Conservation (phyloP, 53 echinoderm and acorn worm species). For the Henricia sp. region DNA sequence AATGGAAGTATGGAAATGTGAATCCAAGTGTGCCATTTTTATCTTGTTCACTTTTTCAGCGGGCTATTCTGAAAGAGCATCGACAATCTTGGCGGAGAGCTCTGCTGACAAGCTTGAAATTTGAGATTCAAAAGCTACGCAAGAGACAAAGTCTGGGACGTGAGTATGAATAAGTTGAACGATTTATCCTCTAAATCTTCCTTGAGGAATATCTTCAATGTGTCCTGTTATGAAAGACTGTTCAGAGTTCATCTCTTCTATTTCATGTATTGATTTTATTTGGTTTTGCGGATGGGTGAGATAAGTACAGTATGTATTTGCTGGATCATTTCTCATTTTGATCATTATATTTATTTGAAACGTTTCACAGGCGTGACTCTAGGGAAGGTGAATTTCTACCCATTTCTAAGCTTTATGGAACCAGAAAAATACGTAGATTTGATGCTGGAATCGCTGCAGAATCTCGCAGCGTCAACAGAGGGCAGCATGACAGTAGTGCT, state of each 20-base stretch:
- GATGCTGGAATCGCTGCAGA: constrained; percentile 76
- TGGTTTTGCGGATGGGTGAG: not conserved
- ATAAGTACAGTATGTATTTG: not conserved
- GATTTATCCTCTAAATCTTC: too few species aligned
- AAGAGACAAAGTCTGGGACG: constrained; percentile 10
- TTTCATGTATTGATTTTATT: too few species aligned
- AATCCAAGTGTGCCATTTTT: not conserved
- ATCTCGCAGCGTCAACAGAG: constrained; percentile 79
- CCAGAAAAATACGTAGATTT: constrained; percentile 78
- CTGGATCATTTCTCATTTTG: too few species aligned
- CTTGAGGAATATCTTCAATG: too few species aligned
- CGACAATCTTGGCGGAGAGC: constrained; percentile 1
- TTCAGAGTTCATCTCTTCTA: too few species aligned
- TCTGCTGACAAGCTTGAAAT: not conserved
- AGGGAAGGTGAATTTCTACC: constrained; percentile 66
- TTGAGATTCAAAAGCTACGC: constrained; percentile 26
- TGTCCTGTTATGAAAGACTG: too few species aligned
- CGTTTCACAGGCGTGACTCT: constrained; percentile 6
- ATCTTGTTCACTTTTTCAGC: constrained; percentile 2
- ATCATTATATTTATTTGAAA: too few species aligned
- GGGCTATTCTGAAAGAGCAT: constrained; percentile 27
- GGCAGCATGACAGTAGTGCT: constrained; percentile 73
- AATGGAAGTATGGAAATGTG: too few species aligned
- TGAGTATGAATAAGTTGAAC: constrained; percentile 33
- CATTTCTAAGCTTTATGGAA: constrained; percentile 78